Evolutionary conservation across 2,888 invertebrate genomes (phyloP), one percentile per base, ranked within the genome.

Genomic region (Rhagium mordax): DNA sequence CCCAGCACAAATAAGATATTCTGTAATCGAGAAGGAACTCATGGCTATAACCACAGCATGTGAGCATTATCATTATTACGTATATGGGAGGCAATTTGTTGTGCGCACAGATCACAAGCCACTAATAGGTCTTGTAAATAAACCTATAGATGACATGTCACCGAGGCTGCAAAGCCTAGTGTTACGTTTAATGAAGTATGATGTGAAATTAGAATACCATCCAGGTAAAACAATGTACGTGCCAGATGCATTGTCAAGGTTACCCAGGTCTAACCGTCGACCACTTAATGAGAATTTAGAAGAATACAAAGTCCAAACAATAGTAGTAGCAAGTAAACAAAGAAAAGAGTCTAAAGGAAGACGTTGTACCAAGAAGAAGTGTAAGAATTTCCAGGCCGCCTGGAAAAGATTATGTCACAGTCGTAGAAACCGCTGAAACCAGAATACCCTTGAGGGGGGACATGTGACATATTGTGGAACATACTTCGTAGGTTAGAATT

Each of bases 101-200:
- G 21, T 68, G n/a, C 13, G 13, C n/a, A 68, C 68, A 47, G 41
- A 67, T 18, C 59, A 57, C 20, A 57, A 49, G 18, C 68, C 68
- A n/a, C 48, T 68, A 10, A 49, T 68, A 59, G 60, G 68, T n/a
- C 47, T 68, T 5, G 48, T 68, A 21, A 57, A 68, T 24, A 68
- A 68, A 48, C 48, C 57, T 5, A 60, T 68, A 48, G 59, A 60
- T 60, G 68, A 41, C 7, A 18, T 68, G 16, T 59, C 68, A 4
- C 68, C 68, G 13, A 3, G 68, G 13, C 15, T 68, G 13, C 68
- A 68, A 29, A 59, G 68, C 4, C 21, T 60, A 47, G 24, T 60
- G 4, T 16, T 68, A 24, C 16, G 24, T 5, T 47, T 68, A 60
- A 3, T 68, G 48, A 68, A 49, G 21, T 59, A 68, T 29, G 27